These are phyloP conservation scores for Pollachius pollachius DNA, from an alignment of 2,113 vertebrate species.

Conservation along the genomic window DNA sequence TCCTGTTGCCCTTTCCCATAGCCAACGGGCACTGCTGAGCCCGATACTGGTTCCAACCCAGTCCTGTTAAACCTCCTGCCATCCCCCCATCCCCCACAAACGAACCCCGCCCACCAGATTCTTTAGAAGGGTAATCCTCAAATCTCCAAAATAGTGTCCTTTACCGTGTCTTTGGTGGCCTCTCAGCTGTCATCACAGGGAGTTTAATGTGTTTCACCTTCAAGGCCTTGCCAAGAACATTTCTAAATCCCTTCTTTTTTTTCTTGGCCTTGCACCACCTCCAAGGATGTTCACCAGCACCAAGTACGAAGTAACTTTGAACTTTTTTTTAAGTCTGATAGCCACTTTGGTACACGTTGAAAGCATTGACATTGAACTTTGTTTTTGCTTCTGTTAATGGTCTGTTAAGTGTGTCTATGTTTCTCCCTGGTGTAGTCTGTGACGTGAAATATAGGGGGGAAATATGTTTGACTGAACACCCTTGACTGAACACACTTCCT, in stretches of 20 bases:
- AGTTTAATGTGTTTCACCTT: neutral
- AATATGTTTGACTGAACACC: neutral
- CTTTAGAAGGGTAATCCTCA: constrained; percentile 7
- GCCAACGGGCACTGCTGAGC: constrained; percentile 19
- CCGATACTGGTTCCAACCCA: constrained; percentile 2
- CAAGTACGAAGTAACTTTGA: no score
- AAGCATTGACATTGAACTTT: neutral
- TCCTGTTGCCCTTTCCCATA: constrained; percentile 28
- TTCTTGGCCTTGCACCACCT: neutral
- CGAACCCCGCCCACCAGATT: neutral
- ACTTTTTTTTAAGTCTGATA: no score
- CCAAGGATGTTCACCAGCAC: no score
- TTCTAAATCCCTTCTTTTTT: neutral
- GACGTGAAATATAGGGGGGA: neutral
- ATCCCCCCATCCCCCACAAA: neutral
- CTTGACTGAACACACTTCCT: neutral
- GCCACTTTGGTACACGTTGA: no score
- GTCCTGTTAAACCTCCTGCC: constrained; percentile 6
- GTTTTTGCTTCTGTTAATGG: no score
- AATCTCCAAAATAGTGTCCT: neutral
- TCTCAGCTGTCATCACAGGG: constrained; percentile 6
- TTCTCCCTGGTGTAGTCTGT: neutral
- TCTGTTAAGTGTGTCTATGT: no score
- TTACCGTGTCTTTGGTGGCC: neutral
- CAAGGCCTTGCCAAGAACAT: constrained; percentile 5